These are phyloP conservation scores for Dreissena rostriformis DNA, from an alignment of 1,140 invertebrate genomes.

Conservation along the genomic window DNA sequence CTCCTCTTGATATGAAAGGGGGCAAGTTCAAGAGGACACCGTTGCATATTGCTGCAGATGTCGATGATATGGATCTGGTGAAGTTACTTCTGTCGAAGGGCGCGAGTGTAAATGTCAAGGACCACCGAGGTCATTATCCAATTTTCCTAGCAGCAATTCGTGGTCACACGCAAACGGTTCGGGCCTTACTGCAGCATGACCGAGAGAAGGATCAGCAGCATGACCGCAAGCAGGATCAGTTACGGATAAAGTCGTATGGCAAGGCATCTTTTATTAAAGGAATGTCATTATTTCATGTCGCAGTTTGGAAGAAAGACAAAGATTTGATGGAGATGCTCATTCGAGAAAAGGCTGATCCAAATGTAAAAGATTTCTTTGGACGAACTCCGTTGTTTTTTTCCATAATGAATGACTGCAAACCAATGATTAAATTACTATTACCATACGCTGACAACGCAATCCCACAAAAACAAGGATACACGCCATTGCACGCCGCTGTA, in stretches of 20 bases:
- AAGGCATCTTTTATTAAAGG: not conserved
- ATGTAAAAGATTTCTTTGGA: slow-evolving; percentile 15
- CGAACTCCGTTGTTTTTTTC: slow-evolving; percentile 16
- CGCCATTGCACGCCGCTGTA: slow-evolving; percentile 45
- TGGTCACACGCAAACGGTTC: not conserved
- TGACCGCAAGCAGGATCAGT: not conserved
- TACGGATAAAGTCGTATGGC: not conserved
- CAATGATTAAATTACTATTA: no score
- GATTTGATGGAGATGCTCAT: not conserved
- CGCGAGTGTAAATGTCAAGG: not conserved
- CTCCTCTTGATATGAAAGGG: not conserved
- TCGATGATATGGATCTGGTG: not conserved
- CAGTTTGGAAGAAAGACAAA: slow-evolving; percentile 20
- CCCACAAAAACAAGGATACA: slow-evolving; percentile 40
- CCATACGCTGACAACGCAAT: not conserved
- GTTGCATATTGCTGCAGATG: slow-evolving; percentile 30
- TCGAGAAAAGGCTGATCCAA: slow-evolving; percentile 2
- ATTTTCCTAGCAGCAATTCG: slow-evolving; percentile 18
- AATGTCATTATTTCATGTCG: slow-evolving; percentile 8
- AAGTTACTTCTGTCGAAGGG: not conserved
- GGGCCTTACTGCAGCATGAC: not conserved
- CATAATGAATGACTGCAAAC: not conserved
- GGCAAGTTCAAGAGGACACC: slow-evolving; percentile 40
- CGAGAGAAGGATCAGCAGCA: not conserved
- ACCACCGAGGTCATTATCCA: slow-evolving; percentile 38